phyloP scores from a whole-genome alignment of 2,888 invertebrate genomes.

The Therioaphis trifolii region DNA sequence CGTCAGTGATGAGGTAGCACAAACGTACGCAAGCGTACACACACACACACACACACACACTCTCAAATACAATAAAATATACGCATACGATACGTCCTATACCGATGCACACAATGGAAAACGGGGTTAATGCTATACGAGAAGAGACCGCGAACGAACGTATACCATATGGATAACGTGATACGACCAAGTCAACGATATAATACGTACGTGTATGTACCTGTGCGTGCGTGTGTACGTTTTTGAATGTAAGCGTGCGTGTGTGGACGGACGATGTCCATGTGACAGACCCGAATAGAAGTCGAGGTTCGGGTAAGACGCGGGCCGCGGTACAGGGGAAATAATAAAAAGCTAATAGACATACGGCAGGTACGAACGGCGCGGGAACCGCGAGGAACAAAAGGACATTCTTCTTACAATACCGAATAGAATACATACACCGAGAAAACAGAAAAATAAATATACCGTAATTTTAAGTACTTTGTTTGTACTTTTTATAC shows the following conservation, averaged over 20 bases:
- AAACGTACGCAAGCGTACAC: too few relatives aligned
- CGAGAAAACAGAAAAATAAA: not conserved
- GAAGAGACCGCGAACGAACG: not conserved
- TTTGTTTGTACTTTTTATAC: too few relatives aligned
- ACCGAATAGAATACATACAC: not conserved
- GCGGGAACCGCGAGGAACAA: not conserved
- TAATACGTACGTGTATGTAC: too few relatives aligned
- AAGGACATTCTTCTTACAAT: too few relatives aligned
- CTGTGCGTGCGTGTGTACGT: too few relatives aligned
- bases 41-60: too few relatives aligned
- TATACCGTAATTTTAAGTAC: not conserved
- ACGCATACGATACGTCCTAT: not conserved
- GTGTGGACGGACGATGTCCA: too few relatives aligned
- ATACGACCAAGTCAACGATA: not conserved
- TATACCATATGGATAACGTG: constrained; percentile 26
- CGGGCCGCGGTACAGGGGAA: not conserved
- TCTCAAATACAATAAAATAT: too few relatives aligned
- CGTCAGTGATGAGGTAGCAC: not conserved
- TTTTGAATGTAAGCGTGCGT: too few relatives aligned
- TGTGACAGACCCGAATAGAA: too few relatives aligned
- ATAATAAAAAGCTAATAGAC: constrained; percentile 2
- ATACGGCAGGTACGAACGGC: not conserved
- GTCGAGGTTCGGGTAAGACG: too few relatives aligned
- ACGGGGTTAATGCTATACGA: constrained; percentile 30
- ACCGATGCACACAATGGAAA: not conserved